Evolutionary conservation across 2,888 invertebrate species (phyloP), one percentile per base, ranked within the genome.

Genomic region (Mycogona germanica): DNA sequence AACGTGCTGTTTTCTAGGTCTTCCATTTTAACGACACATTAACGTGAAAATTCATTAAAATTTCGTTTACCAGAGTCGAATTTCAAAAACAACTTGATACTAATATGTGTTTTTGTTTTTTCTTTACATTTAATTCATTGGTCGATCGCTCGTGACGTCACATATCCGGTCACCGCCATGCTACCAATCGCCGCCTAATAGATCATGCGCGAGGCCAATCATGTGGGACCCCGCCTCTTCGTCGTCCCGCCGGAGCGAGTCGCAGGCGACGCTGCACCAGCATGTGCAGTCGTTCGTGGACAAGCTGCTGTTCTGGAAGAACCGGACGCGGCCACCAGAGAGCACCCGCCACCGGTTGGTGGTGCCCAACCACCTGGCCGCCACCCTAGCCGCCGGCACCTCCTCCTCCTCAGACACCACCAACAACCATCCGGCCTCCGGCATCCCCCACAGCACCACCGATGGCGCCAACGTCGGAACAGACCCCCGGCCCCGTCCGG

Each of bases 321-420:
- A 54, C 30, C 26, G 42, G 47, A 60, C 55, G 45, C 58, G 50
- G 56, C 59, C 26, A 57, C 61, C 17, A 64, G 64, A 50, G 80
- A n/a, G n/a, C n/a, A 80, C 59, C 75, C 77, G 81, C 65, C 76
- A 84, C 48, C 62, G 69, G 21, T 60, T 62, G 19, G 82, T 91
- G 56, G 81, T 87, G 64, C 87, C 91, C 59, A 91, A 88, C 70
- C 87, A 87, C 68, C 76, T 84, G 58, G 82, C 88, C 7, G 21
- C 44, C 9, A 7, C 6, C 5, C 30, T 17, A 4, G 32, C 5
- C 5, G 28, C 32, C 26, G 6, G 14, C 5, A 19, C 48, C 48
- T 2, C 38, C 5, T 23, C 29, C 5, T 21, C 28, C 2, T 9
- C 26, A 25, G 14, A 1, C 32, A 14, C 51, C 6, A 9, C 23